Evolutionary conservation across 2,113 vertebrate genomes (phyloP), one percentile per base, ranked within the genome.

Genomic region (Protomyctophum bolini): DNA sequence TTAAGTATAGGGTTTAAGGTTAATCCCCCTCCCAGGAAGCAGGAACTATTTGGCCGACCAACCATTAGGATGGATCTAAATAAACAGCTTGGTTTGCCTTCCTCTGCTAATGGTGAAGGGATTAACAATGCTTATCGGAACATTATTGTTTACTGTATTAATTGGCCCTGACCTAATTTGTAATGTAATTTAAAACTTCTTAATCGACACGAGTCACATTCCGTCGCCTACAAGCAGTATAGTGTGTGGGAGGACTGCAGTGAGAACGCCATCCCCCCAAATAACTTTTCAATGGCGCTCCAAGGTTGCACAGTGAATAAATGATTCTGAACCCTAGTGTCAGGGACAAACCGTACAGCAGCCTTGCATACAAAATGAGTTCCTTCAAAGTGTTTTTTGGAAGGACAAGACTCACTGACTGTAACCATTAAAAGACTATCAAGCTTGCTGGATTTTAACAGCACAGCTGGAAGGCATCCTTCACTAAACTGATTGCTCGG

Each of bases 91-190:
- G 67, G 62, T 83, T 86, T 78, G 62, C 80, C 77, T 87, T 50
- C n/a, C 77, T 58, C 55, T 77, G 55, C 33, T 46, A 78, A 80
- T 54, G 75, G 77, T 10, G 56, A 21, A 54, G 54, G 47, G 50
- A 87, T 86, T 84, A 87, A 79, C 81, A 68, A 47, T 83, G 60
- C 85, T 89, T 82, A 87, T 87, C 49, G 1, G 50, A 84, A 84
- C 81, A 74, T 77, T 82, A 82, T 84, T 85, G 86, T 81, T 87
- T 75, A 41, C 33, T 41, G 33, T 41, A 83, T 75, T 52, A 82
- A 80, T 81, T 72, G 76, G 72, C 75, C 83, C 72, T 86, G 86
- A 87, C 87, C 88, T 83, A 85, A 81, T 90, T 85, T 79, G 65
- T 87, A 81, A 85, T 82, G 81, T 82, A 84, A 85, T 87, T 87